Percentiles rank a stretch among this genome's conserved stretches.
Conservation (phyloP, 2,888 invertebrate genomes). For the Hololepta plana region DNA sequence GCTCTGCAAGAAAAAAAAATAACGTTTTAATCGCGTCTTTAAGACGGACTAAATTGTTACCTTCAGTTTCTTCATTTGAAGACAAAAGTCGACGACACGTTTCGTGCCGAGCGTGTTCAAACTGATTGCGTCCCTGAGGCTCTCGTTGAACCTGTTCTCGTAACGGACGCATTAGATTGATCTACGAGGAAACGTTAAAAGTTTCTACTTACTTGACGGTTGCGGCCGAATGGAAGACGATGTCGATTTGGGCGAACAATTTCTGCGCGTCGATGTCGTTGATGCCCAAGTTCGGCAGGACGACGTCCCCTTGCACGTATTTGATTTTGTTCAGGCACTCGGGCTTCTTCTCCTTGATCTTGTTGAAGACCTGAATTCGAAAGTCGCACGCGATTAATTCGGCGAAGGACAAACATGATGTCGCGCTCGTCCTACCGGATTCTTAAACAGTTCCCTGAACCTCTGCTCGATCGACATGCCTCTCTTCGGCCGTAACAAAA, state of each 20-base stretch:
- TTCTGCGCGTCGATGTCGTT: slow-evolving; percentile 41
- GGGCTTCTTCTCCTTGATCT: slow-evolving; percentile 42
- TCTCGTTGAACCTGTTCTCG: slow-evolving; percentile 57
- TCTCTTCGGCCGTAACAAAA: slow-evolving; percentile 60
- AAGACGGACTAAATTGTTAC: too few relatives aligned
- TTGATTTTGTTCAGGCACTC: slow-evolving; percentile 46
- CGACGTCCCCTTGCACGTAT: slow-evolving; percentile 60
- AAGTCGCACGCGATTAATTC: too few relatives aligned
- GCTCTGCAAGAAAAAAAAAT: slow-evolving; percentile 29
- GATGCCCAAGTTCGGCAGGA: slow-evolving; percentile 50
- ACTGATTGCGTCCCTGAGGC: slow-evolving; percentile 67
- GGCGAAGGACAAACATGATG: too few relatives aligned
- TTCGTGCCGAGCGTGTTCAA: slow-evolving; percentile 84
- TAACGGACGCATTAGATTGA: slow-evolving; percentile 1
- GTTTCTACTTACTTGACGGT: slow-evolving; percentile 47
- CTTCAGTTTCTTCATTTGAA: slow-evolving; percentile 58
- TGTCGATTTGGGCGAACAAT: slow-evolving; percentile 48
- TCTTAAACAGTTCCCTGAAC: slow-evolving; percentile 54
- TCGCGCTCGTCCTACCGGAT: slow-evolving; percentile 43
- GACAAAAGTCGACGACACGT: slow-evolving; percentile 64
- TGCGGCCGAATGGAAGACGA: slow-evolving; percentile 91
- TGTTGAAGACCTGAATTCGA: slow-evolving; percentile 54
- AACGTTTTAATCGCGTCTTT: too few relatives aligned
- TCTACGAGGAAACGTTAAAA: not conserved
- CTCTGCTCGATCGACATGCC: slow-evolving; percentile 52